Percentiles rank a stretch among this genome's conserved stretches.
phyloP scores from a whole-genome alignment of 1,140 invertebrate genomes.

The Delia radicum region DNA sequence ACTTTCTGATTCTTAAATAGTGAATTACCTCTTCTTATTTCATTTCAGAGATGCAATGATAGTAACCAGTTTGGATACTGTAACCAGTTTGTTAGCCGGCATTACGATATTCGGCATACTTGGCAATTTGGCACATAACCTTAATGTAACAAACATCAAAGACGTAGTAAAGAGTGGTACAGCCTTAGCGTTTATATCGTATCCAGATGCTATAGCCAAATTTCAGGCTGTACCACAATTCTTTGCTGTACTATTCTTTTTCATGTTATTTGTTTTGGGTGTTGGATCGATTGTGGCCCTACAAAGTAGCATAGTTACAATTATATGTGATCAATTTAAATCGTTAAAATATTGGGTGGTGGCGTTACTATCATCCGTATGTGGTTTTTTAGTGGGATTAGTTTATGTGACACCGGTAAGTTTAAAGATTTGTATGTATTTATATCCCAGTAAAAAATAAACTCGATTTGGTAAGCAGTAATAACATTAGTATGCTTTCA shows the following conservation, averaged over 20 bases:
- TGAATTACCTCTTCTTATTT: not conserved
- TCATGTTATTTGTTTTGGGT: constrained; percentile 82
- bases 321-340: constrained; percentile 72
- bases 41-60: constrained; percentile 68
- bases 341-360: constrained; percentile 65
- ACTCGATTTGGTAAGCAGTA: too few species aligned
- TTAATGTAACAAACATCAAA: constrained; percentile 59
- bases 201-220: constrained; percentile 85
- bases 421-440: too few species aligned
- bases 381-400: constrained; percentile 71
- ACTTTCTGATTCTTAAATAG: not conserved
- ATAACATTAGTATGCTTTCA: too few species aligned
- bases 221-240: constrained; percentile 73
- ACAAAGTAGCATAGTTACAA: constrained; percentile 67
- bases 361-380: constrained; percentile 60
- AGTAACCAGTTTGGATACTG: constrained; percentile 69
- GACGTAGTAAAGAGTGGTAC: constrained; percentile 67
- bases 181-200: constrained; percentile 81
- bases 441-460: too few species aligned
- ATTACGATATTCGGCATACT: constrained; percentile 81
- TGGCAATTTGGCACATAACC: constrained; percentile 67
- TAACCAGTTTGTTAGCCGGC: constrained; percentile 77
- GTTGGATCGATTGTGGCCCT: constrained; percentile 74
- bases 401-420: constrained; percentile 76
- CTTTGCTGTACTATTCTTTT: constrained; percentile 85